phyloP scores from a whole-genome alignment of 2,113 vertebrate species.

The mouse (Mus musculus) region DNA sequence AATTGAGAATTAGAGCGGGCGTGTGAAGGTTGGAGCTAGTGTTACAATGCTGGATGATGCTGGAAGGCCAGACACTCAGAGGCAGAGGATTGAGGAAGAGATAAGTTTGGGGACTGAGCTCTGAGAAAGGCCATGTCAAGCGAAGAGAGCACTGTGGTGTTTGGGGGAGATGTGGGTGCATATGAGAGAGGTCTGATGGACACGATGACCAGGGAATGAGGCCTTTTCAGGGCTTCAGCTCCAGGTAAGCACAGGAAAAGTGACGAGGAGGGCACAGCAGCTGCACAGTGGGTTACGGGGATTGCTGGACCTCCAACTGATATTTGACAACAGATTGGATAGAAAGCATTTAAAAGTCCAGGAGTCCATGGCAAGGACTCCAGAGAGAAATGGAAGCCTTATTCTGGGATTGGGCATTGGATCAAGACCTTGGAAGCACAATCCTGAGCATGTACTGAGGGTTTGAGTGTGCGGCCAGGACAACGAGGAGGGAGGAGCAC shows the following conservation, averaged over 20 bases:
- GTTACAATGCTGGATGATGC: background rate
- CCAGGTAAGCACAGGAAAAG: background rate
- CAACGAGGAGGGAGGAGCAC: background rate
- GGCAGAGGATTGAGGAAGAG: background rate
- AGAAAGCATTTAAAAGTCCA: background rate
- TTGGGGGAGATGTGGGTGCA: background rate
- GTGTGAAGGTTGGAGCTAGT: rapidly evolving
- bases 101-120: background rate
- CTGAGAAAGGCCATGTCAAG: background rate
- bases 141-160: background rate
- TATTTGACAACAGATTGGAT: background rate
- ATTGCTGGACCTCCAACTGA: background rate
- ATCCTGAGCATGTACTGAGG: background rate
- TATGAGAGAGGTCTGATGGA: background rate
- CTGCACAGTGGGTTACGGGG: background rate
- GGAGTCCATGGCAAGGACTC: background rate
- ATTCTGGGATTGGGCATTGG: background rate
- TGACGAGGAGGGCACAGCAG: background rate
- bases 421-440: background rate
- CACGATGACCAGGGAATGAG: background rate
- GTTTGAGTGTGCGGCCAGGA: background rate
- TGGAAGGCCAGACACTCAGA: background rate
- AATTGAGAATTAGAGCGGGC: background rate
- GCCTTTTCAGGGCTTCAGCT: background rate
- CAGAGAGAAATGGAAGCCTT: background rate